Base-by-base conservation (phyloP, 2,797 vertebrate genomes). In the Lithobates pipiens region DNA sequence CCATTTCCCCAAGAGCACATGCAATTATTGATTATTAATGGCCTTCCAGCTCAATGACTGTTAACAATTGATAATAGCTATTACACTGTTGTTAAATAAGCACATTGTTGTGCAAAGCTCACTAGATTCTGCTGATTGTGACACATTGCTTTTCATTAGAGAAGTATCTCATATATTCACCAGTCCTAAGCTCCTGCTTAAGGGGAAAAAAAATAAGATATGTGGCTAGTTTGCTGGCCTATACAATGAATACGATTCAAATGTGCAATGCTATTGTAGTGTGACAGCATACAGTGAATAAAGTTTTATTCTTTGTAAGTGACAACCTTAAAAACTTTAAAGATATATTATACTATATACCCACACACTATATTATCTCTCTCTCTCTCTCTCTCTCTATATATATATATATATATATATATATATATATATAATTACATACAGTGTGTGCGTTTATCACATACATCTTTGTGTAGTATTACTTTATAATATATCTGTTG, bases 1-100 rank as follows among this genome's bases (percentile, higher is more conserved):
- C 21, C 44, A 67, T 54, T 80, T 85, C 63, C 70, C 44, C 15
- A 57, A 50, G 71, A 70, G 46, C 78, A 81, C 29, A 81, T 68
- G 27, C 23, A 73, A 81, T 81, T 77, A 86, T 81, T 81, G 84
- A 81, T 81, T 76, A 73, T 76, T 76, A 81, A 82, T 81, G 46
- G 34, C 65, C 72, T 81, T 46, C 63, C 46, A n/a, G 42, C 75
- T 81, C n/a, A 76, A 32, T 76, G 73, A 44, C 25, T 76, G 67
- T 80, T 86, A 81, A 80, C 83, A 70, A 76, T 69, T 76, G 65
- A 71, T 86, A 76, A 76, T 86, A 54, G 9, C 11, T 82, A 86
- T 76, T 81, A 82, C 21, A 18, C 0, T 44, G 50, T 32, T 57
- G 34, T 65, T 86, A 86, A 82, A 73, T 82, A 82, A 78, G 67